Evolutionary conservation across 2,113 vertebrate genomes (phyloP), one percentile per base, ranked within the genome.

Genomic region (Neodon shergylaensis): DNA sequence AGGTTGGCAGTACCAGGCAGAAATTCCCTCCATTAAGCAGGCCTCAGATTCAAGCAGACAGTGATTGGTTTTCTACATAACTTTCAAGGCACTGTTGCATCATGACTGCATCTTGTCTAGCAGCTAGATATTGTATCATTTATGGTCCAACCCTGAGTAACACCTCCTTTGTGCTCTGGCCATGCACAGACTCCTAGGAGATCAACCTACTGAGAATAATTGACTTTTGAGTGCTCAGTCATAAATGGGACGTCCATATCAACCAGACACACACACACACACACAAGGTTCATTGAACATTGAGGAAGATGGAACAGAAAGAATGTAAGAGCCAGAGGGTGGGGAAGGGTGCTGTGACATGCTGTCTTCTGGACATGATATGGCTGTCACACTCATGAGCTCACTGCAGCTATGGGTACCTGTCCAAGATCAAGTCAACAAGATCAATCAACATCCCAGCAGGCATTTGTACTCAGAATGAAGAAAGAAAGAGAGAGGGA

Each of bases 401-500:
- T 63, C n/a, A 63, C 81, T 63, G 54, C 13, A 63, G n/a, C 54
- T 63, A 42, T 28, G n/a, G 58, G 28, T 16, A 28, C 14, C n/a
- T 83, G n/a, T 13, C 19, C 81, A 42, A 39, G 24, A 63, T 28
- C 81, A 63, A 63, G n/a, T 61, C 58, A 28, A 63, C 24, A 17
- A 83, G 12, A 28, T 83, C 81, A 63, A 24, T 9, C 58, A 83
- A 42, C 36, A 28, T 28, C 54, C n/a, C 81, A 83, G 54, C 54
- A 28, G n/a, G n/a, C 17, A 28, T 5, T 63, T 63, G 7, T 24
- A 83, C 24, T 63, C 54, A 83, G 14, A 42, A 83, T n/a, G 1
- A 63, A 42, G 13, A 61, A n/a, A 11, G 49, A 3, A n/a, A n/a
- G n/a, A n/a, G n/a, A n/a, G n/a, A 24, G 10, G 2, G 3, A 2